A percentile compares a stretch with the other conserved stretches of the same genome.
phyloP scores from a whole-genome alignment of 2,888 invertebrate genomes.

The Laothoe populi region DNA sequence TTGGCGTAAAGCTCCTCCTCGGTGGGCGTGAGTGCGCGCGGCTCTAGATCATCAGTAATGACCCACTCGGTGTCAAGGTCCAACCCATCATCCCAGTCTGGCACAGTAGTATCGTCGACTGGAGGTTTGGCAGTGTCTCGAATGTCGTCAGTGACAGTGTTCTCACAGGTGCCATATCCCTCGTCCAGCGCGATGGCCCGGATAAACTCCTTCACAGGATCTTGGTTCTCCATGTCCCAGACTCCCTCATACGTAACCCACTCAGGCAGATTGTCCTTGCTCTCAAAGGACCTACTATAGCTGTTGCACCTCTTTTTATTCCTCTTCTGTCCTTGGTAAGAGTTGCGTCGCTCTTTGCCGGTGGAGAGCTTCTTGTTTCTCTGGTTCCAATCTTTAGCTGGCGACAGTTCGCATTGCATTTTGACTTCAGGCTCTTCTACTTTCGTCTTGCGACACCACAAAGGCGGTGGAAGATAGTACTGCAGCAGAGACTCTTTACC shows the following conservation, averaged over 20 bases:
- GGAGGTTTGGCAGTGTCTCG: constrained; percentile 56
- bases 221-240: constrained; percentile 80
- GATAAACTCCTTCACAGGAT: constrained; percentile 79
- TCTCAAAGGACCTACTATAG: constrained; percentile 74
- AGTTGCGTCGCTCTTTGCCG: constrained; percentile 76
- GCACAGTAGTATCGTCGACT: constrained; percentile 62
- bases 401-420: constrained; percentile 72
- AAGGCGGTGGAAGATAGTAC: constrained; percentile 76
- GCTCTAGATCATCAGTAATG: constrained; percentile 60
- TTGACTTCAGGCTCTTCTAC: constrained; percentile 62
- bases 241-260: constrained; percentile 83
- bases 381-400: constrained; percentile 68
- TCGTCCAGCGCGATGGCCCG: constrained; percentile 77
- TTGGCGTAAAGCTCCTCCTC: constrained; percentile 84
- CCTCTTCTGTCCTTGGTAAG: constrained; percentile 71
- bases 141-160: constrained; percentile 73
- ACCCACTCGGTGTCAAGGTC: constrained; percentile 67
- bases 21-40: constrained; percentile 61
- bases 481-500: constrained; percentile 73
- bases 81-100: constrained; percentile 69
- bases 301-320: constrained; percentile 71
- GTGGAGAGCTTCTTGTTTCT: constrained; percentile 67
- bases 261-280: constrained; percentile 79
- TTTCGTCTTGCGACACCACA: constrained; percentile 71
- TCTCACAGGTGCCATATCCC: constrained; percentile 82